These are phyloP conservation scores for Streblospio benedicti DNA, from an alignment of 1,140 invertebrate genomes.

Conservation along the genomic window DNA sequence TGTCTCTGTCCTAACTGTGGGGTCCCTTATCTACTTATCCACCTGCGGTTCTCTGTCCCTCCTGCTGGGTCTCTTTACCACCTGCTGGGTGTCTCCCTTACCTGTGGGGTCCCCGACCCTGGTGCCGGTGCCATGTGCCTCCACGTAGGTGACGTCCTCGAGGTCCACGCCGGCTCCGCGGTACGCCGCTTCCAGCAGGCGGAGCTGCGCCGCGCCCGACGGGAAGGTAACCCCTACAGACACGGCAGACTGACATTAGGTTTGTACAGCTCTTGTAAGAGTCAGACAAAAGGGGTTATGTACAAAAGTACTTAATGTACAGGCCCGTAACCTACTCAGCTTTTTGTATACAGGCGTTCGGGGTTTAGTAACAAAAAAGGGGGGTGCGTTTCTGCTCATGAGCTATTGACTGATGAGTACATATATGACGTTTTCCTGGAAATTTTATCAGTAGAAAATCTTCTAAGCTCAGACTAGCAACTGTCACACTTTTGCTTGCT, in stretches of 20 bases:
- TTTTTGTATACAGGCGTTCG: background rate
- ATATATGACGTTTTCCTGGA: background rate
- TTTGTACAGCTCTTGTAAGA: no score
- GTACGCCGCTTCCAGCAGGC: conserved; percentile 76
- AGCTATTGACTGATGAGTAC: background rate
- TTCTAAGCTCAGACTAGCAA: background rate
- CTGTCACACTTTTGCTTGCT: background rate
- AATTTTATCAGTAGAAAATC: background rate
- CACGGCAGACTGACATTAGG: no score
- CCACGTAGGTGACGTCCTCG: conserved; percentile 71
- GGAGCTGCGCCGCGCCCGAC: conserved; percentile 72
- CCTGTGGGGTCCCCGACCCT: no score
- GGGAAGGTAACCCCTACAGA: conserved; percentile 61
- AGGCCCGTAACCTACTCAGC: background rate
- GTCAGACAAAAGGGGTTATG: background rate
- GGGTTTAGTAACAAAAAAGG: background rate
- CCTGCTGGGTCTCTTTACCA: conserved; percentile 93
- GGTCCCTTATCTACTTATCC: conserved; percentile 81
- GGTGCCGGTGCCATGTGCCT: conserved; percentile 93
- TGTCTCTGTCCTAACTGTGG: conserved; percentile 68
- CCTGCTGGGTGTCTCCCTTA: conserved; percentile 75
- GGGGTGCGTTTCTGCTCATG: background rate
- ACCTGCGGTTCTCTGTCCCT: conserved; percentile 87
- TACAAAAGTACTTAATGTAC: background rate
- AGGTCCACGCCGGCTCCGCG: conserved; percentile 71